A percentile compares a stretch with the other conserved stretches of the same genome.
phyloP scores from a whole-genome alignment of 2,113 vertebrate genomes.

The Orthonyx spaldingii region DNA sequence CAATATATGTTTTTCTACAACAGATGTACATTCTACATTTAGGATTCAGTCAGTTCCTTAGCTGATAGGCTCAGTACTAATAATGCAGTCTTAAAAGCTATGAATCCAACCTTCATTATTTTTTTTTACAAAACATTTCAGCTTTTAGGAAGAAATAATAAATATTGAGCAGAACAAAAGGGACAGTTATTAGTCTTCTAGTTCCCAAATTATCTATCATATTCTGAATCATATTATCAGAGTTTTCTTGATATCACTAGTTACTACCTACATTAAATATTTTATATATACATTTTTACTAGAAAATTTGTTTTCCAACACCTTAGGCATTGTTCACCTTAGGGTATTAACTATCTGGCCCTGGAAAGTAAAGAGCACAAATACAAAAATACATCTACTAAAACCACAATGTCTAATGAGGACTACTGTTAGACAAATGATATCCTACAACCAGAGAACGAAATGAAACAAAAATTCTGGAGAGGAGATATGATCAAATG shows the following conservation, averaged over 20 bases:
- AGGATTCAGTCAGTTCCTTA: not conserved
- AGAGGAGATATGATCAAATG: too few relatives aligned
- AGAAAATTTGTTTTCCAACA: not conserved
- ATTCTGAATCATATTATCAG: not conserved
- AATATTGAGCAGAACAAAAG: not conserved
- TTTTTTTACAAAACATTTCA: not conserved
- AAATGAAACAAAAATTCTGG: too few relatives aligned
- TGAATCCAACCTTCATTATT: not conserved
- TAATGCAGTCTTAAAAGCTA: not conserved
- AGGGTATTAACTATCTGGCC: not conserved
- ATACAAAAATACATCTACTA: not conserved
- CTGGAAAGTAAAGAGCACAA: not conserved
- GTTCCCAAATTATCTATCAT: not conserved
- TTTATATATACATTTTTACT: not conserved
- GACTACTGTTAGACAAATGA: not conserved
- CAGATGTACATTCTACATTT: not conserved
- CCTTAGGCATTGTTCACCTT: too few relatives aligned
- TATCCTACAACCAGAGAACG: too few relatives aligned
- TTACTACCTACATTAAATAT: not conserved
- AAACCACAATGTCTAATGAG: not conserved
- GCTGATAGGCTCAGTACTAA: not conserved
- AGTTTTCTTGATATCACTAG: not conserved
- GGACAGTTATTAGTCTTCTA: not conserved
- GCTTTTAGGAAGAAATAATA: not conserved
- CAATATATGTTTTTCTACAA: conserved; percentile 6